These are phyloP conservation scores for Helleia helle DNA, from an alignment of 2,888 invertebrate species.

Conservation along the genomic window DNA sequence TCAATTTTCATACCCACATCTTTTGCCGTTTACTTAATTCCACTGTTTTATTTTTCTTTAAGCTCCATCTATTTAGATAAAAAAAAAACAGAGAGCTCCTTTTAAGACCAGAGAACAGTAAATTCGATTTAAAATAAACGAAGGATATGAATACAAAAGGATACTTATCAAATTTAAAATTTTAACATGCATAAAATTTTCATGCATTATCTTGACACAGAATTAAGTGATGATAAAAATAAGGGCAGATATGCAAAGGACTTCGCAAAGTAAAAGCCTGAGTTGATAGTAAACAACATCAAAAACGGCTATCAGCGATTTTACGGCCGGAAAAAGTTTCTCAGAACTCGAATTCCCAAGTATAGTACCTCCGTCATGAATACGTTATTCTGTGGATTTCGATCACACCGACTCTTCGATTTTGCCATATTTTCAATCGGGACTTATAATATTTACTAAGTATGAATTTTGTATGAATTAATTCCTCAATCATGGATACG, in stretches of 20 bases:
- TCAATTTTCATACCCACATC: too few relatives aligned
- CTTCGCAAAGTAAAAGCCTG: conserved; percentile 10
- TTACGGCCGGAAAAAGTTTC: conserved; percentile 18
- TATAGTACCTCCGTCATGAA: conserved; percentile 12
- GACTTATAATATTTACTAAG: too few relatives aligned
- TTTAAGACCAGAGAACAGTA: too few relatives aligned
- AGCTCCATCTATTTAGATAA: too few relatives aligned
- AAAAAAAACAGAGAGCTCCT: too few relatives aligned
- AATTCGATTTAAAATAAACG: too few relatives aligned
- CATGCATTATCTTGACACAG: background rate
- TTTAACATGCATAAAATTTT: background rate
- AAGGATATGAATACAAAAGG: too few relatives aligned
- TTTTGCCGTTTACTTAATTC: too few relatives aligned
- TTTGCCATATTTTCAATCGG: background rate
- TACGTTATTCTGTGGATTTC: conserved; percentile 4
- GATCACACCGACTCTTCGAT: conserved; percentile 12
- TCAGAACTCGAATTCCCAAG: conserved; percentile 11
- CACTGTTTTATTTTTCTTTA: too few relatives aligned
- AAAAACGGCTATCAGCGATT: conserved; percentile 16
- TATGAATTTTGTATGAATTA: too few relatives aligned
- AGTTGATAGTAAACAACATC: conserved; percentile 17
- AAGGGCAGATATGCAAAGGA: conserved; percentile 17
- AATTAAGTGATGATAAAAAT: conserved; percentile 11
- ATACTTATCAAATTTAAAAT: too few relatives aligned
- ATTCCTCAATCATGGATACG: too few relatives aligned